phyloP scores from a whole-genome alignment of 2,797 vertebrate genomes.

The Channa striata region DNA sequence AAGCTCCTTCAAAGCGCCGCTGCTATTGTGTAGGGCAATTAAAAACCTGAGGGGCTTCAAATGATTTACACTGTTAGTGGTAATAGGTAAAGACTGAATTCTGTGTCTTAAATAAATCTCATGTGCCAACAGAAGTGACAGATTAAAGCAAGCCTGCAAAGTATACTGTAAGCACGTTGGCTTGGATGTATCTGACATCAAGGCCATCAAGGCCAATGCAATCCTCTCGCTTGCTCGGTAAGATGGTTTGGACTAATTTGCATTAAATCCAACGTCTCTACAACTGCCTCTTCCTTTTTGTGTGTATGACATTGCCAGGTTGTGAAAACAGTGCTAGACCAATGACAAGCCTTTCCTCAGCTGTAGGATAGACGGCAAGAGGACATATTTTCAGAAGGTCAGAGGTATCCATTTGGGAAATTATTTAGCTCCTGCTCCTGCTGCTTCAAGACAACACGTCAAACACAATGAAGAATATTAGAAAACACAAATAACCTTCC shows the following conservation, averaged over 20 bases:
- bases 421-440: slow-evolving; percentile 75
- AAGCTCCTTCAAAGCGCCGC: slow-evolving; percentile 16
- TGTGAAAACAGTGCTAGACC: slow-evolving; percentile 47
- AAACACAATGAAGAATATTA: slow-evolving; percentile 74
- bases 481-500: slow-evolving; percentile 76
- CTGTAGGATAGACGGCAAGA: slow-evolving; percentile 52
- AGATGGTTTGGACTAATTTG: slow-evolving; percentile 36
- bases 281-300: slow-evolving; percentile 19
- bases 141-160: slow-evolving; percentile 33
- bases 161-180: slow-evolving; percentile 6
- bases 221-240: slow-evolving; percentile 11
- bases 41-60: slow-evolving; percentile 55
- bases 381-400: slow-evolving; percentile 81
- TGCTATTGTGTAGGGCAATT: slow-evolving; percentile 55
- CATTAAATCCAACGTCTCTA: slow-evolving; percentile 50
- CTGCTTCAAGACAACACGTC: slow-evolving; percentile 72
- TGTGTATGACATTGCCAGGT: slow-evolving; percentile 39
- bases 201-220: slow-evolving; percentile 23
- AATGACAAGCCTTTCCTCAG: slow-evolving; percentile 66
- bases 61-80: slow-evolving; percentile 74
- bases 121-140: slow-evolving; percentile 23
- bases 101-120: slow-evolving; percentile 47
- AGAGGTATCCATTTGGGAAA: slow-evolving; percentile 80
- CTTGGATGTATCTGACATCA: slow-evolving; percentile 15
- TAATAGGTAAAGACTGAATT: slow-evolving; percentile 61